Evolutionary conservation across 2,113 vertebrate genomes (phyloP).

Genomic region (Sarotherodon lohbergeri): DNA sequence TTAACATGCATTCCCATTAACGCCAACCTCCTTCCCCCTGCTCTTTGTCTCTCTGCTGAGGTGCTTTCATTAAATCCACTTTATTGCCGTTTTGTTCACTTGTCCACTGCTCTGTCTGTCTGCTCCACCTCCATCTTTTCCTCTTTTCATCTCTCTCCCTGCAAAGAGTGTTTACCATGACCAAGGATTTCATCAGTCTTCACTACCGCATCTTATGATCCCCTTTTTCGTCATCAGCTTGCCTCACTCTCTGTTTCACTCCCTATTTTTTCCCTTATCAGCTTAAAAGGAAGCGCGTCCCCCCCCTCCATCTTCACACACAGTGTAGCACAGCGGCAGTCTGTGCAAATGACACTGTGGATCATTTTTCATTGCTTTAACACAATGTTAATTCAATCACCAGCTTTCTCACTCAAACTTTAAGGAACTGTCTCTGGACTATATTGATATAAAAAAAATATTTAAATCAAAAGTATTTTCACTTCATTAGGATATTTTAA

Average conservation of each 20-base stretch:
- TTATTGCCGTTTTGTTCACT: neutral
- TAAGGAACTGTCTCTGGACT: neutral
- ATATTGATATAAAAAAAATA: neutral
- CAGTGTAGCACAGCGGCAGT: neutral
- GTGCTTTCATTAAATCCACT: neutral
- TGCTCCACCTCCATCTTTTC: neutral
- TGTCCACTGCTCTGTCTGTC: neutral
- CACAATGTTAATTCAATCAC: slow-evolving; percentile 15
- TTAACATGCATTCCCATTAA: neutral
- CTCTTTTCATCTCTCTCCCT: neutral
- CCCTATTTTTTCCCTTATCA: neutral
- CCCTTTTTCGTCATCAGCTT: slow-evolving; percentile 3
- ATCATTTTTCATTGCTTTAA: slow-evolving; percentile 23
- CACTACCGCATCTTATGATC: slow-evolving; percentile 9
- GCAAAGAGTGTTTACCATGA: slow-evolving; percentile 21
- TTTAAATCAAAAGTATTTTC: neutral
- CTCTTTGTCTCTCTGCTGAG: neutral
- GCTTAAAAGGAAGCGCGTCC: neutral
- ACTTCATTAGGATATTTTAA: neutral
- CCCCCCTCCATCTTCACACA: neutral
- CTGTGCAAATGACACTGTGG: neutral
- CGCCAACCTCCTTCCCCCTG: neutral
- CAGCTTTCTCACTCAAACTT: neutral
- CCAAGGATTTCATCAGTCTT: slow-evolving; percentile 26
- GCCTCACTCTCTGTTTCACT: neutral